Base-by-base conservation (phyloP, 2,888 invertebrate species). In the Acanthococcus lagerstroemiae region DNA sequence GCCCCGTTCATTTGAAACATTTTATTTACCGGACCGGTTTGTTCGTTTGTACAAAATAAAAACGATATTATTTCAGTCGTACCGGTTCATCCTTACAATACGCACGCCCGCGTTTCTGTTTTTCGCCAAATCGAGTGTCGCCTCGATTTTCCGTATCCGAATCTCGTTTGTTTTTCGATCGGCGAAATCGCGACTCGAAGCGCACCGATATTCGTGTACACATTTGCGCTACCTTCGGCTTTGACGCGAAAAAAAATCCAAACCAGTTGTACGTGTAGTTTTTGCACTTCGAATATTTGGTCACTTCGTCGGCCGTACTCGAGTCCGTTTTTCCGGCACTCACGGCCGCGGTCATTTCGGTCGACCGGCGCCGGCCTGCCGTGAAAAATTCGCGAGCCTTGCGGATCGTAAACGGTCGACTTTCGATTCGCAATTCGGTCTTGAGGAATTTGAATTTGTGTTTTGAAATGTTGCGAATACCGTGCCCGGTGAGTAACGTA, bases 11-110 rank as follows among this genome's bases (percentile, higher is more conserved):
- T 55, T 12, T 58, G 12, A 56, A 44, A 58, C 44, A 44, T 45
- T 58, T 58, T 58, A 58, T 58, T 58, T 58, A 58, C 46, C 45
- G 45, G 58, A 58, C 58, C 58, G 58, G 58, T 58, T 58, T 58
- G 25, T 58, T 58, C 45, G 45, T 46, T 37, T 58, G 25, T 58
- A 58, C 45, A 58, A 58, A 45, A 45, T 45, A 58, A 45, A 58
- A 58, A 37, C 58, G 58, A 58, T 58, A 58, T n/a, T 9, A 37
- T 58, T 58, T 58, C 58, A 58, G 58, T 58, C 37, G 58, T 45
- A 27, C 46, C 17, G 25, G 58, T 58, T 21, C 58, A 45, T 58
- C 58, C 25, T 44, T 45, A 22, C 45, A 25, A 25, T 27, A 55
- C 27, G 24, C 45, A 44, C 17, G 25, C 22, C 58, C 45, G 46